A percentile compares a stretch with the other conserved stretches of the same genome.
phyloP scores from a whole-genome alignment of 1,140 invertebrate genomes.

The Psilanteris sp. region DNA sequence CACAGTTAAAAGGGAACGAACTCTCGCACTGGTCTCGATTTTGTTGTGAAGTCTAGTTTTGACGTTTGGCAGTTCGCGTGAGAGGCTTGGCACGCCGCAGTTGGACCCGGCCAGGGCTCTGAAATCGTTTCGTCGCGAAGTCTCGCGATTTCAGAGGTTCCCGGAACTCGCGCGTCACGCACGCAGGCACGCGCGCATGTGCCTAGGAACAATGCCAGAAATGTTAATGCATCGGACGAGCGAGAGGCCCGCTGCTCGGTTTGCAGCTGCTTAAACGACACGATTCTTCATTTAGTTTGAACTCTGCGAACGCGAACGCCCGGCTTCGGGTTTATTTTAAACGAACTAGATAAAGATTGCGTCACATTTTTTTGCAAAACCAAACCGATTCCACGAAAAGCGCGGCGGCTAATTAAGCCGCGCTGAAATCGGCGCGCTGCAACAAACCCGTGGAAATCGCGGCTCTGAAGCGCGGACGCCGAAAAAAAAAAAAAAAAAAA shows the following conservation, averaged over 20 bases:
- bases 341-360: conserved; percentile 46
- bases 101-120: conserved; percentile 25
- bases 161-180: conserved; percentile 54
- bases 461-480: too few relatives aligned
- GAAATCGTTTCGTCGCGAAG: conserved; percentile 48
- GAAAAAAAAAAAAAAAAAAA: too few relatives aligned
- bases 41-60: conserved; percentile 11
- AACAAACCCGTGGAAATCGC: too few relatives aligned
- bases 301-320: conserved; percentile 31
- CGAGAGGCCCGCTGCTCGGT: conserved; percentile 27
- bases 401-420: too few relatives aligned
- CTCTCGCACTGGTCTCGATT: conserved; percentile 12
- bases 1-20: conserved; percentile 19
- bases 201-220: conserved; percentile 58
- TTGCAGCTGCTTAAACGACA: conserved; percentile 50
- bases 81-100: conserved; percentile 23
- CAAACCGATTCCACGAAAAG: conserved; percentile 1
- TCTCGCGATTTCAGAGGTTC: conserved; percentile 54
- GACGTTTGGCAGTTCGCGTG: conserved; percentile 32
- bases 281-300: conserved; percentile 60
- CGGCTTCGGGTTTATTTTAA: conserved; percentile 37
- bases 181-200: conserved; percentile 29
- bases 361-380: conserved; percentile 37
- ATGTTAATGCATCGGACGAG: conserved; percentile 41
- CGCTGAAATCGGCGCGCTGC: too few relatives aligned